phyloP scores from a whole-genome alignment of 2,888 invertebrate genomes.

The Drosophila pseudotakahashii region DNA sequence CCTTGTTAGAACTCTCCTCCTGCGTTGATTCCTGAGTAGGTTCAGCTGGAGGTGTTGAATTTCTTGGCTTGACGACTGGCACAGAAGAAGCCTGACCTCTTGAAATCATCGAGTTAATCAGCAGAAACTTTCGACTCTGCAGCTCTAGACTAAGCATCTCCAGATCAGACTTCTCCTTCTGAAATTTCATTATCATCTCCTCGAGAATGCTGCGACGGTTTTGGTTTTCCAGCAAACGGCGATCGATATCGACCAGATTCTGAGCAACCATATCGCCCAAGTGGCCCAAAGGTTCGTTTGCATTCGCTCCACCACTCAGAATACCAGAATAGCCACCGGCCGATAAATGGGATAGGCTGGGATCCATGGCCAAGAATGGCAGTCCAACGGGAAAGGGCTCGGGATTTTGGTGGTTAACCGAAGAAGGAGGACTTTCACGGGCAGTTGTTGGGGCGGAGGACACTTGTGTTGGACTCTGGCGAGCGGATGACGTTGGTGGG shows the following conservation, averaged over 20 bases:
- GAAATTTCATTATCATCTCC: slow-evolving; percentile 82
- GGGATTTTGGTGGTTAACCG: slow-evolving; percentile 4
- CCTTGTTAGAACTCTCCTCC: background rate
- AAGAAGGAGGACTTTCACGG: background rate
- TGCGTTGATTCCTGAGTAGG: background rate
- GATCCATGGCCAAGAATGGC: slow-evolving; percentile 41
- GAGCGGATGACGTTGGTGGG: background rate
- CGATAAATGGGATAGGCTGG: slow-evolving; percentile 16
- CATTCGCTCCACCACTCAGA: background rate
- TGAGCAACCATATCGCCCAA: slow-evolving; percentile 70
- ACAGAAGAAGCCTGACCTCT: slow-evolving; percentile 9
- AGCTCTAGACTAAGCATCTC: slow-evolving; percentile 80
- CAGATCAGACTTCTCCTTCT: slow-evolving; percentile 82
- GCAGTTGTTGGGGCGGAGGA: background rate
- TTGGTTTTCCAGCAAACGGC: slow-evolving; percentile 80
- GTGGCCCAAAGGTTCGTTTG: slow-evolving; percentile 17
- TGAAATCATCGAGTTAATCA: slow-evolving; percentile 73
- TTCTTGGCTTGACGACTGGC: slow-evolving; percentile 25
- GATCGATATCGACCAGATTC: slow-evolving; percentile 81
- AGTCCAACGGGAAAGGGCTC: slow-evolving; percentile 31
- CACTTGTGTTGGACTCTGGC: slow-evolving; percentile 8
- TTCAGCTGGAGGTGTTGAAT: slow-evolving; percentile 29
- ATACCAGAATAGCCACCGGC: slow-evolving; percentile 17
- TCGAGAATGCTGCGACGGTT: slow-evolving; percentile 82
- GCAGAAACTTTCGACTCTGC: slow-evolving; percentile 81